Evolutionary conservation across 2,797 vertebrate species (phyloP).

Genomic region (Galaxias olidus): DNA sequence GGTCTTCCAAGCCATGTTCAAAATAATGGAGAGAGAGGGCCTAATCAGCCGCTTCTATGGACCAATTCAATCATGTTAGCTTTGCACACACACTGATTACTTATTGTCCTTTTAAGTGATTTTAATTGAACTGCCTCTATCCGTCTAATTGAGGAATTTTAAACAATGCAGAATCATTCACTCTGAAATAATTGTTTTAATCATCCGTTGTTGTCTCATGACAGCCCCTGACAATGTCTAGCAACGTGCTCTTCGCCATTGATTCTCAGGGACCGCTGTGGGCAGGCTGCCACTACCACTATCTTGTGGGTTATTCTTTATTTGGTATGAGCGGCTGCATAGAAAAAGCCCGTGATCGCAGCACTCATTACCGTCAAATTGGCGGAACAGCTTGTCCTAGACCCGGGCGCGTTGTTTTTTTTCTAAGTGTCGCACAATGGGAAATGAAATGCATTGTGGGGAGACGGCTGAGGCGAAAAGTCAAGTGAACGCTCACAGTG

Average conservation of each 20-base stretch:
- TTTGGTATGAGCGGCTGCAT: conserved; percentile 14
- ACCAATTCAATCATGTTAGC: conserved; percentile 22
- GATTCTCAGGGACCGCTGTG: conserved; percentile 22
- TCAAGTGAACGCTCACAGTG: conserved; percentile 22
- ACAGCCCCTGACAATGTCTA: conserved; percentile 20
- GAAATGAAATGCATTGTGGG: conserved; percentile 22
- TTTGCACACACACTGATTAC: conserved; percentile 28
- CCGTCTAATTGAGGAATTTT: conserved; percentile 23
- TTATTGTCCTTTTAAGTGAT: conserved; percentile 29
- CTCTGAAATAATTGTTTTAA: conserved; percentile 41
- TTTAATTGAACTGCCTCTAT: conserved; percentile 35
- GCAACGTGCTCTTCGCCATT: conserved; percentile 23
- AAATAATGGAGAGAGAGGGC: neutral
- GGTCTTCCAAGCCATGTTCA: neutral
- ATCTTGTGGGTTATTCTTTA: conserved; percentile 35
- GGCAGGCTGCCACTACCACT: conserved; percentile 11
- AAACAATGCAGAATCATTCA: conserved; percentile 44
- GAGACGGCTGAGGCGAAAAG: conserved; percentile 6
- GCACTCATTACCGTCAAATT: conserved; percentile 31
- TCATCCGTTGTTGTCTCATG: conserved; percentile 30
- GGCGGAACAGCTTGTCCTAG: conserved; percentile 28
- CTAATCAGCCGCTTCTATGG: neutral
- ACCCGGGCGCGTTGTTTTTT: conserved; percentile 19
- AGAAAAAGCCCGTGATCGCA: conserved; percentile 26
- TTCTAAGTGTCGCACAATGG: conserved; percentile 21